Base-by-base conservation (phyloP, 2,113 vertebrate genomes). In the Cacatua alba region DNA sequence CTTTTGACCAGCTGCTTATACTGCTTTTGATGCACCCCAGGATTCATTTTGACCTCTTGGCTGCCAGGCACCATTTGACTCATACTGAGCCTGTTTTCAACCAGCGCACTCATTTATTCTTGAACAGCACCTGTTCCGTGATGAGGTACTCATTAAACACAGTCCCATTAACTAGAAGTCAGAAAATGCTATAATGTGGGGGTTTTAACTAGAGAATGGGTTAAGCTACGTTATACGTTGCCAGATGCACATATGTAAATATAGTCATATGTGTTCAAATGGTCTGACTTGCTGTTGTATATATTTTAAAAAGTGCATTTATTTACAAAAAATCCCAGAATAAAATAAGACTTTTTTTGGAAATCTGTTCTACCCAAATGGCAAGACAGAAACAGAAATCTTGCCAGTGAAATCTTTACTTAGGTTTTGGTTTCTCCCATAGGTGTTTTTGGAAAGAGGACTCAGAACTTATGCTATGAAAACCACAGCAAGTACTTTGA, bases 271-370 rank as follows among this genome's bases (percentile, higher is more conserved):
- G 0, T 25, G 9, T 63, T 41, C 28, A 70, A 70, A 37, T 37
- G 6, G 7, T 60, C 35, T 21, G 2, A 74, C 23, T 4, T 72
- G 7, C 13, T 55, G 17, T 20, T 59, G 2, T 26, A 35, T 11
- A 3, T 28, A 39, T 46, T 71, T 72, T 68, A 4, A 68, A 79
- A 80, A 2, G 17, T 37, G 4, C 1, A 8, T 16, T 49, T 41
- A 0, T 46, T 64, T 19, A n/a, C 17, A 78, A 59, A n/a, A 5
- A 51, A 59, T 65, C 5, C 0, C 1, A 26, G 6, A 79, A 71
- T 67, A 76, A 17, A 10, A 10, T 33, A 33, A 62, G 8, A 18
- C 6, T 35, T 44, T 33, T 2, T 48, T 62, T 41, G 14, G 28
- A 81, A 74, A 81, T 46, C 7, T 84, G 7, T 81, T 86, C 49